These are phyloP conservation scores for Cheilosia vernalis DNA, from an alignment of 2,888 invertebrate species.

Conservation along the genomic window DNA sequence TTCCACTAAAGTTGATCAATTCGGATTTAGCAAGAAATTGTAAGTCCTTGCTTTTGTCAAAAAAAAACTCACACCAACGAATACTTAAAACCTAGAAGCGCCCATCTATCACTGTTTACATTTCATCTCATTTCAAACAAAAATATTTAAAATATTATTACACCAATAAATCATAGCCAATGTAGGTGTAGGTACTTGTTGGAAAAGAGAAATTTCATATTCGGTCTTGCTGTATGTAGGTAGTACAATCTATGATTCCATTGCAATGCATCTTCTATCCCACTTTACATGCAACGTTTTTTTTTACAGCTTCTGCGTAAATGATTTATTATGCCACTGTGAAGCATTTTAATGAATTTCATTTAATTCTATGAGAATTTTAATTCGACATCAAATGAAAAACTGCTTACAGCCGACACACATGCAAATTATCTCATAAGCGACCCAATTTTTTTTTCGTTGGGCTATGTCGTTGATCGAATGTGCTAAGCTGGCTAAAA, in stretches of 20 bases:
- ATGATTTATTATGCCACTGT: slow-evolving; percentile 50
- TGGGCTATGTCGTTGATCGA: slow-evolving; percentile 31
- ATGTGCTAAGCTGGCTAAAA: slow-evolving; percentile 34
- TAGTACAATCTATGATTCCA: too few relatives aligned
- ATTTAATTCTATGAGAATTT: slow-evolving; percentile 63
- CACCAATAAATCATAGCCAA: too few relatives aligned
- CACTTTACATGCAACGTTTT: neutral
- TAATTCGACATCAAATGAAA: slow-evolving; percentile 25
- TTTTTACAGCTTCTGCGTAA: neutral
- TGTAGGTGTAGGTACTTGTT: too few relatives aligned
- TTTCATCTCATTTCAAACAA: neutral
- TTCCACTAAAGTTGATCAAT: too few relatives aligned
- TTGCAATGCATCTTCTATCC: neutral
- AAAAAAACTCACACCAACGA: too few relatives aligned
- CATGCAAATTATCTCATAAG: slow-evolving; percentile 66
- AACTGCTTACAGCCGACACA: slow-evolving; percentile 17
- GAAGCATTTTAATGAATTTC: slow-evolving; percentile 37
- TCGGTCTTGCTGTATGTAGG: too few relatives aligned
- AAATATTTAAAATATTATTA: neutral
- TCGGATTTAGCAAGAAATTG: too few relatives aligned
- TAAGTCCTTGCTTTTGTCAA: too few relatives aligned
- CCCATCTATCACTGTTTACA: too few relatives aligned
- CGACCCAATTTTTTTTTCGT: slow-evolving; percentile 54
- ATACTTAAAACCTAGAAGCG: too few relatives aligned
- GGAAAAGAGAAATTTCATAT: too few relatives aligned